Percentiles rank a stretch among this genome's conserved stretches.
Conservation (phyloP, 2,888 invertebrate genomes). For the Lepidonotus clava region DNA sequence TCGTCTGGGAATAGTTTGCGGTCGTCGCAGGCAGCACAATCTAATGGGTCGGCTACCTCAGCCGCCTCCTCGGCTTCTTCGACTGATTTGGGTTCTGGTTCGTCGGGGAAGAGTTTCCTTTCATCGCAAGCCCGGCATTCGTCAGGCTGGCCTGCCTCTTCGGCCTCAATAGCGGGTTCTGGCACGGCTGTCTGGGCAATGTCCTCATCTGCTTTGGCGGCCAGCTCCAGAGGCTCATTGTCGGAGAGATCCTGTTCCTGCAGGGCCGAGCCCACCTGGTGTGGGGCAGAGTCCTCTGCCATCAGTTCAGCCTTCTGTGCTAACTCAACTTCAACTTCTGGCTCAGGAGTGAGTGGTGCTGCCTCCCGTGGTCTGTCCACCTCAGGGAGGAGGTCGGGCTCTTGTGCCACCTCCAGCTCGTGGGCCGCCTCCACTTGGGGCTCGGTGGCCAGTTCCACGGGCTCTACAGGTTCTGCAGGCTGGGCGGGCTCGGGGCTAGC, state of each 20-base stretch:
- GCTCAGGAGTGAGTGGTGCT: neutral
- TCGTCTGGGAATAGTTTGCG: slow-evolving; percentile 3
- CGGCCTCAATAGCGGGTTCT: neutral
- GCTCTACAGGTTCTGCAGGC: slow-evolving; percentile 29
- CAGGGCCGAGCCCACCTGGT: neutral
- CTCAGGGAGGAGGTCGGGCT: slow-evolving; percentile 19
- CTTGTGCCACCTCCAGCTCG: neutral
- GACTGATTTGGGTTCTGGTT: neutral
- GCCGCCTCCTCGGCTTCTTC: slow-evolving; percentile 44
- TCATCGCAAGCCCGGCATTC: neutral
- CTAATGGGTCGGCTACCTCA: neutral
- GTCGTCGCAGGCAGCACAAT: neutral
- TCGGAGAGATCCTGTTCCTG: neutral
- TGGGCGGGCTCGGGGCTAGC: slow-evolving; percentile 4
- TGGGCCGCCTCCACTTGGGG: slow-evolving; percentile 21
- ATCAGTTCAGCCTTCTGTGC: slow-evolving; percentile 48
- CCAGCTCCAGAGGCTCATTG: slow-evolving; percentile 19
- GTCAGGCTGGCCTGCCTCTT: slow-evolving; percentile 16
- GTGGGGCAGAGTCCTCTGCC: slow-evolving; percentile 26
- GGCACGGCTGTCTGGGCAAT: neutral
- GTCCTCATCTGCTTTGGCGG: slow-evolving; percentile 25
- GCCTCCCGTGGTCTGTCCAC: slow-evolving; percentile 16
- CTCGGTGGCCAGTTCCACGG: slow-evolving; percentile 3
- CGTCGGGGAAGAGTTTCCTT: neutral
- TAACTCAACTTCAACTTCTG: slow-evolving; percentile 45